Base-by-base conservation (phyloP, 2,888 invertebrate genomes). In the Luffia ferchaultella region DNA sequence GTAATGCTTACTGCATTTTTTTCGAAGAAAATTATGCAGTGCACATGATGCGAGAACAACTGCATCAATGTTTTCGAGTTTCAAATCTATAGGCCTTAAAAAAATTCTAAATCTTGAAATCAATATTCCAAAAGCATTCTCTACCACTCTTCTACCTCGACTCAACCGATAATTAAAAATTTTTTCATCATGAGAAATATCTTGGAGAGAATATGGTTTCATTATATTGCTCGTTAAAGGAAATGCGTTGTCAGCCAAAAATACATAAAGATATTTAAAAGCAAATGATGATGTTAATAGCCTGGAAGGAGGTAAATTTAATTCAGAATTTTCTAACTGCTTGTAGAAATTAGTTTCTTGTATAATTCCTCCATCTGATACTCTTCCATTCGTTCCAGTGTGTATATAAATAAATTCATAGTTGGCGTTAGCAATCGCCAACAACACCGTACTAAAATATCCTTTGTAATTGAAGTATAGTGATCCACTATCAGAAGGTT, bases 141-240 rank as follows among this genome's bases (percentile, higher is more conserved):
- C 55, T 1, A 49, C 50, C 15, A 50, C 52, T 44, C 46, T 50
- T 50, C 54, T 50, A 7, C 53, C 54, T 45, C 56, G 51, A 50
- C 53, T 52, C 12, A 56, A 50, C 20, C 53, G 48, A 45, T 53
- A 54, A 46, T 56, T 54, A 42, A 54, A 52, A 52, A 50, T 54
- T 55, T 42, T 48, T 47, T 49, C 20, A 45, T 51, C 20, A 17
- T n/a, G 18, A 49, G n/a, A 20, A 16, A 20, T 46, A 16, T 49
- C 47, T 16, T 53, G 49, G n/a, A 46, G 46, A 44, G 47, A 47
- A 18, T 46, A 53, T 41, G 46, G 53, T 50, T 49, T 17, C 54
- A 55, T 54, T 46, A 55, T 49, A 54, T 47, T 46, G 15, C 46
- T 46, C 9, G 9, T 9, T 15, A 40, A 15, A 9, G 40, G 40